Evolutionary conservation across 2,888 invertebrate species (phyloP).

Genomic region (Ischnura elegans): DNA sequence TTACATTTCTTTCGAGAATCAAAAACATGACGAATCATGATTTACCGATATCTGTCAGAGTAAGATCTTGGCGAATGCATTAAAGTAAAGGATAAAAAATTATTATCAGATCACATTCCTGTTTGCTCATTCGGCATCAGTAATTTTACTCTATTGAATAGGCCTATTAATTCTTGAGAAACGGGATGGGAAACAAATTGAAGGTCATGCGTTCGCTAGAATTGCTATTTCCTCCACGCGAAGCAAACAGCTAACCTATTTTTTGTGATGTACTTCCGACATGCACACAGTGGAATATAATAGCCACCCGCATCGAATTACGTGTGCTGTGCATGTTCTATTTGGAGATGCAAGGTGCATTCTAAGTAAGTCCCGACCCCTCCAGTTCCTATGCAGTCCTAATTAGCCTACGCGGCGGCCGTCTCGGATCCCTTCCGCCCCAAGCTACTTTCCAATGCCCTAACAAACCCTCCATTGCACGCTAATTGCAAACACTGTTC

Average conservation of each 20-base stretch:
- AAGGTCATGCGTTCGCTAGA: too few relatives aligned
- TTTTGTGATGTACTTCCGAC: background rate
- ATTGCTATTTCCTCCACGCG: too few relatives aligned
- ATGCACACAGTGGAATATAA: background rate
- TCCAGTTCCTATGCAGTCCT: background rate
- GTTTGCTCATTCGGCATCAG: too few relatives aligned
- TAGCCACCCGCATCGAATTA: background rate
- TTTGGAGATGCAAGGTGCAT: background rate
- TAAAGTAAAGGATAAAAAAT: too few relatives aligned
- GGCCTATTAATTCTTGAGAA: too few relatives aligned
- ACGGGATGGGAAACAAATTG: too few relatives aligned
- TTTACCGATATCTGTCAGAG: too few relatives aligned
- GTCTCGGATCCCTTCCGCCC: background rate
- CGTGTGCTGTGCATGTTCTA: background rate
- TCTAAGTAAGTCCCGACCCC: background rate
- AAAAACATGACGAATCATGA: too few relatives aligned
- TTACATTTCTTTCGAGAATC: too few relatives aligned
- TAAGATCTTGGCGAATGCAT: too few relatives aligned
- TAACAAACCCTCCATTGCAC: background rate
- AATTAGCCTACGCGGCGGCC: background rate
- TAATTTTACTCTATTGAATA: too few relatives aligned
- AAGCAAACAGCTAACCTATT: background rate
- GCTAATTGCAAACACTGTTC: background rate
- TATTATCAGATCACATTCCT: too few relatives aligned
- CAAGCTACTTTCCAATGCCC: background rate